These are phyloP conservation scores for Zeugodacus cucurbitae DNA, from an alignment of 1,140 invertebrate genomes.

Conservation along the genomic window DNA sequence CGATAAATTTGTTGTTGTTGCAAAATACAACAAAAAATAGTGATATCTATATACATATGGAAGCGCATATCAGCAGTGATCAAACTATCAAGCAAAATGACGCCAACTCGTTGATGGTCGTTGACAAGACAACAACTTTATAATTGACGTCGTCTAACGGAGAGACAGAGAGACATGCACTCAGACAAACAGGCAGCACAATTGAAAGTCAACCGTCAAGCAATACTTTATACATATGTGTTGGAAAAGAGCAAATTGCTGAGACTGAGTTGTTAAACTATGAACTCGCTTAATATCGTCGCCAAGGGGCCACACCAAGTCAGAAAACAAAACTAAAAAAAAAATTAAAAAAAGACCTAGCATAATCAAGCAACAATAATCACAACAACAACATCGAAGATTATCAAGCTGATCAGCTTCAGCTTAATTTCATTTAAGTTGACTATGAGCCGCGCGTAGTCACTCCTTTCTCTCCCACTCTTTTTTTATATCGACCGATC, in stretches of 20 bases:
- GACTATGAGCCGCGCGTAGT: neutral
- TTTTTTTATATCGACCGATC: neutral
- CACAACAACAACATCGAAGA: neutral
- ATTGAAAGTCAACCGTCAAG: neutral
- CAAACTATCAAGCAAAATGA: constrained; percentile 26
- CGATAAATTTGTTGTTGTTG: neutral
- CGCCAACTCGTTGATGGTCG: constrained; percentile 11
- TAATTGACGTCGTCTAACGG: constrained; percentile 1
- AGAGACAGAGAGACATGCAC: neutral
- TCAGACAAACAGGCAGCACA: neutral
- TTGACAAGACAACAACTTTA: constrained; percentile 38
- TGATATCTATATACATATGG: neutral
- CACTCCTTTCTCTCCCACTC: neutral
- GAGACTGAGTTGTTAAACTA: neutral
- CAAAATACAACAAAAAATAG: neutral
- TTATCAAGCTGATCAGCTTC: neutral
- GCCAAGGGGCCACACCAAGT: neutral
- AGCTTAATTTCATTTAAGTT: neutral
- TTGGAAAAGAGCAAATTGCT: neutral
- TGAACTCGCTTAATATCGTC: neutral
- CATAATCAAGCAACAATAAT: neutral
- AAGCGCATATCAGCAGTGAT: neutral
- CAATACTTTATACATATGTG: neutral
- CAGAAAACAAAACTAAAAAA: neutral
- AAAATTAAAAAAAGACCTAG: neutral